A percentile compares a stretch with the other conserved stretches of the same genome.
Conservation (phyloP, 2,888 invertebrate genomes). For the Ennomos quercinarius region DNA sequence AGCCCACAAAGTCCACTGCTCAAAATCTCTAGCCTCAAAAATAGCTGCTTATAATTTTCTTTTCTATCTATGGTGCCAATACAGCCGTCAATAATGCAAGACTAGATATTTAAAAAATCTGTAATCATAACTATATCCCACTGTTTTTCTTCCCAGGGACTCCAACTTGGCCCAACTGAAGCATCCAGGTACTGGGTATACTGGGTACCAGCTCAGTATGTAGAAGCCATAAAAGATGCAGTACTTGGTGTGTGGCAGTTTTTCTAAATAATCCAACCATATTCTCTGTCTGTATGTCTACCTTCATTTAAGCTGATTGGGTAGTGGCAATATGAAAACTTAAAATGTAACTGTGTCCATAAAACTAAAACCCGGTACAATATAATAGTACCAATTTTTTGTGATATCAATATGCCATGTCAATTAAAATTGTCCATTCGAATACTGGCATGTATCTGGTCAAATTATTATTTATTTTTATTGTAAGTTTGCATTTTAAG, state of each 20-base stretch:
- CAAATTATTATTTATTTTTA: slow-evolving; percentile 78
- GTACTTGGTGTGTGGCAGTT: slow-evolving; percentile 95
- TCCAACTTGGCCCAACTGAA: slow-evolving; percentile 96
- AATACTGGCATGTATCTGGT: slow-evolving; percentile 79
- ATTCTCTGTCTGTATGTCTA: slow-evolving; percentile 60
- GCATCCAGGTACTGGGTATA: slow-evolving; percentile 97
- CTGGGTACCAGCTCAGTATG: slow-evolving; percentile 97
- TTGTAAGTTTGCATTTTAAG: slow-evolving; percentile 76
- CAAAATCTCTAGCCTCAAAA: too few relatives aligned
- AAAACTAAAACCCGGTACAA: slow-evolving; percentile 57
- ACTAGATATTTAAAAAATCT: too few relatives aligned
- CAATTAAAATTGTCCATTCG: slow-evolving; percentile 82
- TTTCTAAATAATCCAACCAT: slow-evolving; percentile 79
- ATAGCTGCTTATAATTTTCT: too few relatives aligned
- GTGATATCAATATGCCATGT: slow-evolving; percentile 81
- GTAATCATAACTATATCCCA: too few relatives aligned
- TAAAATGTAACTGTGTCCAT: slow-evolving; percentile 60
- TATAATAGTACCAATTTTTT: slow-evolving; percentile 71
- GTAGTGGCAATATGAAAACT: slow-evolving; percentile 76
- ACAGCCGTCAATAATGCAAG: too few relatives aligned
- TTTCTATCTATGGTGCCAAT: too few relatives aligned
- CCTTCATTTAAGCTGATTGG: slow-evolving; percentile 67
- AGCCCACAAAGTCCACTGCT: too few relatives aligned
- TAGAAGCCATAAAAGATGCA: slow-evolving; percentile 96
- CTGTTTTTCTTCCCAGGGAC: slow-evolving; percentile 84